Evolutionary conservation across 1,140 invertebrate species (phyloP).

Genomic region (Harlomillsia oculata): DNA sequence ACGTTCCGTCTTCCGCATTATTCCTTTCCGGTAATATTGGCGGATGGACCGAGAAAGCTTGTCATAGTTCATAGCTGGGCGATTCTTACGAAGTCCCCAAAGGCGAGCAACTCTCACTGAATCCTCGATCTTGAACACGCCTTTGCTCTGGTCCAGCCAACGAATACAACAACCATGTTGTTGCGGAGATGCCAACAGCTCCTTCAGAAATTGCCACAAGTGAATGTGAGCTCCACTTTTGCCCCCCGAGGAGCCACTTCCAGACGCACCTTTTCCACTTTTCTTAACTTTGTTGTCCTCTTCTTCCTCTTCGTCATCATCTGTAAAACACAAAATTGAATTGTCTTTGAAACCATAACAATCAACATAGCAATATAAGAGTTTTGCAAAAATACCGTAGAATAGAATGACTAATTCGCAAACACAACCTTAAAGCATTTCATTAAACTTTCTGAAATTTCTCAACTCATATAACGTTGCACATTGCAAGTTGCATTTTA

Average conservation of each 20-base stretch:
- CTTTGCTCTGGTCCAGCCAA: conserved; percentile 87
- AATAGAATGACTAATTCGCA: no score
- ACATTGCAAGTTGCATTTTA: neutral
- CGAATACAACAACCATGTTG: conserved; percentile 84
- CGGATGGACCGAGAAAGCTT: conserved; percentile 94
- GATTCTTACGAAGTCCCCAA: conserved; percentile 95
- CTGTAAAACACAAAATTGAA: neutral
- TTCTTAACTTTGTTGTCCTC: conserved; percentile 36
- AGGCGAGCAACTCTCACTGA: conserved; percentile 87
- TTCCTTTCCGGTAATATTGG: conserved; percentile 99
- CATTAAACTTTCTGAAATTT: no score
- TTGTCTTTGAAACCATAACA: neutral
- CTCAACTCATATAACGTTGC: neutral
- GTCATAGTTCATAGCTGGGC: conserved; percentile 99
- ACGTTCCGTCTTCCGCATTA: conserved; percentile 98
- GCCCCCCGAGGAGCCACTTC: conserved; percentile 37
- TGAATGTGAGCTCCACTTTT: conserved; percentile 75
- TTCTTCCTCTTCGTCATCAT: conserved; percentile 46
- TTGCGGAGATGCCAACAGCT: conserved; percentile 76
- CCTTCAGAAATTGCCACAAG: conserved; percentile 98
- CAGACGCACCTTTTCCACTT: neutral
- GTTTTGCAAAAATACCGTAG: no score
- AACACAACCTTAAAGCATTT: no score
- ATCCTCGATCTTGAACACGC: conserved; percentile 99
- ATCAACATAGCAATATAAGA: no score